Base-by-base conservation (phyloP, 2,797 vertebrate genomes). In the Phyllotis vaccarum region DNA sequence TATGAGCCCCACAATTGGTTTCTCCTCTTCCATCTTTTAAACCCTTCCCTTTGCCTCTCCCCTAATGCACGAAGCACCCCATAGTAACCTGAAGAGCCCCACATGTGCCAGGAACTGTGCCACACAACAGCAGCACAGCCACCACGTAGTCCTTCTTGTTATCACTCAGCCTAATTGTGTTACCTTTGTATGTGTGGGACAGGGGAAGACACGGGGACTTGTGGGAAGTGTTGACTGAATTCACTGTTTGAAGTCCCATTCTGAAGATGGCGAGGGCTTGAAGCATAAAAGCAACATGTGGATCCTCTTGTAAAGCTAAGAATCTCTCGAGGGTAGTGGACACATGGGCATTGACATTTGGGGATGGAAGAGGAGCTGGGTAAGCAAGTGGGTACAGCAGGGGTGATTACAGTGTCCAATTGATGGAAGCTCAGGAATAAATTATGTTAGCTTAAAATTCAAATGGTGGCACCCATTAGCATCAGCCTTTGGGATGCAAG, bases 131-230 rank as follows among this genome's bases (percentile, higher is more conserved):
- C 1, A 14, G 34, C 64, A 1, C 2, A 2, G 43, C 34, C 22
- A 0, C 37, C 0, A 0, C n/a, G n/a, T 21, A n/a, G 37, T 19
- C 31, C 34, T 72, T 19, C 22, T 40, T 56, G 0, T n/a, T 60
- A 37, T 27, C n/a, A 52, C 2, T 31, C 40, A 22, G 21, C 34
- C 74, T 70, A 14, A 19, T 6, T 60, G 16, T 37, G 56, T 66
- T 90, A 54, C 17, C 34, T 83, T n/a, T 49, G 17, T 54, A 34
- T 3, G 1, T n/a, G 11, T 8, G 10, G 76, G 68, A 46, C 37
- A 60, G n/a, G 56, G 24, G 52, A 74, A 43, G 27, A 7, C 21
- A 2, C 43, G 43, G 16, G 49, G 46, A 43, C 40, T 70, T 52
- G 9, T 27, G 58, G n/a, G 68, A 2, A 29, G 37, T 52, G n/a